phyloP scores from a whole-genome alignment of 2,888 invertebrate genomes.

The Nomada flava region DNA sequence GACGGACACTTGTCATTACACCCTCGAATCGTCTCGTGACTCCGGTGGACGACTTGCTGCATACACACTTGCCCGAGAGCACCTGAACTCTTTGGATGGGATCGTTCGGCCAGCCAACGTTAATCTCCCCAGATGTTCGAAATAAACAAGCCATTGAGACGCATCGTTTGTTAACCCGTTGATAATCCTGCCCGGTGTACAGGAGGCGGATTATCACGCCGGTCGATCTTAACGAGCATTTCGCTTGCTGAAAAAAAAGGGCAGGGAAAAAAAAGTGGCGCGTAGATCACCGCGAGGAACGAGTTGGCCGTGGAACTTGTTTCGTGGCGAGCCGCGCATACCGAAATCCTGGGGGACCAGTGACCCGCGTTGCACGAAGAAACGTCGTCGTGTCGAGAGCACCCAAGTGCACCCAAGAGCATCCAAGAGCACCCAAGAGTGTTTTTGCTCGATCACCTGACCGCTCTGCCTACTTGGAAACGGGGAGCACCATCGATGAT shows the following conservation, averaged over 20 bases:
- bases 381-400: constrained; percentile 16
- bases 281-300: constrained; percentile 33
- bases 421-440: background rate
- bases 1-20: background rate
- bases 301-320: constrained; percentile 52
- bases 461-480: constrained; percentile 3
- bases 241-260: constrained; percentile 5
- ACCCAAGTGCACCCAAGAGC: background rate
- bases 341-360: constrained; percentile 73
- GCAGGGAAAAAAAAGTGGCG: constrained; percentile 19
- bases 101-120: too few species aligned
- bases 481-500: constrained; percentile 21
- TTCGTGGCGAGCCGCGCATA: constrained; percentile 55
- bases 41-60: too few species aligned
- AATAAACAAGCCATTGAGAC: background rate
- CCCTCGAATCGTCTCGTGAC: background rate
- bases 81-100: too few species aligned
- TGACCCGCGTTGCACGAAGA: constrained; percentile 67
- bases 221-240: constrained; percentile 32
- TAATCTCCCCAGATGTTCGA: background rate
- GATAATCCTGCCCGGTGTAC: background rate
- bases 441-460: background rate
- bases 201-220: background rate
- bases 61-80: too few species aligned
- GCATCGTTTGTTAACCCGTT: background rate